A percentile compares a stretch with the other conserved stretches of the same genome.
Conservation (phyloP, 2,797 vertebrate species). For the Pempheris klunzingeri region DNA sequence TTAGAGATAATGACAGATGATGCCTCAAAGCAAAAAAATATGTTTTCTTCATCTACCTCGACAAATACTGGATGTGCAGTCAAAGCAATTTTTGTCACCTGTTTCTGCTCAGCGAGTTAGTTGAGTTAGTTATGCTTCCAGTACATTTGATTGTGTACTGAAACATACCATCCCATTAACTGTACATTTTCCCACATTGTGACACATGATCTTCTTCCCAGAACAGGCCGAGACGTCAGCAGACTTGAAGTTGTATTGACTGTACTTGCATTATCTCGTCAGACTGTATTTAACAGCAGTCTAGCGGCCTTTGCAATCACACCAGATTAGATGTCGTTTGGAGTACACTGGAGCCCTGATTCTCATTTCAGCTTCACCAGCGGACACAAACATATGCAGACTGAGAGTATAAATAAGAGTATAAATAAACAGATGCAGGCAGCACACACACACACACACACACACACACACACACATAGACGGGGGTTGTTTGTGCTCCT, state of each 20-base stretch:
- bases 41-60: too few species aligned
- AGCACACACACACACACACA: slow-evolving; percentile 20
- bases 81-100: too few species aligned
- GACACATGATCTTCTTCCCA: background rate
- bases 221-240: background rate
- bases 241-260: background rate
- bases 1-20: too few species aligned
- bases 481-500: slow-evolving; percentile 46
- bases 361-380: slow-evolving; percentile 33
- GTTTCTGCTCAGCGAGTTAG: background rate
- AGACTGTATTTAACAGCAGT: slow-evolving; percentile 15
- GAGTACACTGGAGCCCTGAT: slow-evolving; percentile 7
- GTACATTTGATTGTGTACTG: background rate
- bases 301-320: slow-evolving; percentile 4
- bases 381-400: slow-evolving; percentile 40
- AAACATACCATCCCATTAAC: background rate
- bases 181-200: background rate
- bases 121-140: background rate
- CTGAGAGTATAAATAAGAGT: too few species aligned
- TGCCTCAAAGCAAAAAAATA: background rate
- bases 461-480: slow-evolving; percentile 1
- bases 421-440: slow-evolving; percentile 26
- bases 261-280: background rate
- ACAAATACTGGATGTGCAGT: too few species aligned
- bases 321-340: slow-evolving; percentile 33